Evolutionary conservation across 2,888 invertebrate species (phyloP), one percentile per base, ranked within the genome.

Genomic region (Cremastobaeus sp.): DNA sequence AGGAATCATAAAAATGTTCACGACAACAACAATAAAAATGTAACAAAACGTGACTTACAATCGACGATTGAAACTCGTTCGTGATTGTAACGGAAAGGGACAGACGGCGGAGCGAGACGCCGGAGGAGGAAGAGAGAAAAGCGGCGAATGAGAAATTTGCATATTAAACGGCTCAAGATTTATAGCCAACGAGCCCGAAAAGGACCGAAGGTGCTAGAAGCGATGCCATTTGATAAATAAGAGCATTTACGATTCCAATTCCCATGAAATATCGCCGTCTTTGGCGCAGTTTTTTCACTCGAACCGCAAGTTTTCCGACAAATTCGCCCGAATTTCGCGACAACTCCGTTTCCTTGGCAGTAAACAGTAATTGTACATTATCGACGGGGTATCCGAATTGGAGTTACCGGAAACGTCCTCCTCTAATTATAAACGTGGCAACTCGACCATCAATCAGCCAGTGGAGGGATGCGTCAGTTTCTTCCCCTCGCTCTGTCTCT

Each of bases 111-210:
- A 41, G 8, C 30, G 50, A 48, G 21, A 28, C 34, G 28, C 28
- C 14, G 20, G 32, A 34, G 9, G 39, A 28, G 64, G 72, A 59
- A 41, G 37, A 41, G 39, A 45, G 25, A 60, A 37, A 65, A 57
- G 35, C 62, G 66, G 37, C 78, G 80, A 79, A 81, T 69, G 78
- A 54, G 60, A 78, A 74, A 87, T 87, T 87, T 86, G 84, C 86
- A 87, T 87, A 87, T 87, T 86, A 87, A 87, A 86, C 84, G 87
- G 85, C 84, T 85, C 76, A 81, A 85, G 87, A 87, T 87, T 86
- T 87, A 87, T 86, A 86, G 86, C 86, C 82, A 76, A 79, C 74
- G 77, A 69, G 72, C 62, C 76, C 68, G 76, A 77, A 81, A 76
- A 69, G 69, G 74, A 69, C 55, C 66, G 71, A 71, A 80, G 81